Evolutionary conservation across 1,140 invertebrate species (phyloP), one percentile per base, ranked within the genome.

Genomic region (Eumaeus atala): DNA sequence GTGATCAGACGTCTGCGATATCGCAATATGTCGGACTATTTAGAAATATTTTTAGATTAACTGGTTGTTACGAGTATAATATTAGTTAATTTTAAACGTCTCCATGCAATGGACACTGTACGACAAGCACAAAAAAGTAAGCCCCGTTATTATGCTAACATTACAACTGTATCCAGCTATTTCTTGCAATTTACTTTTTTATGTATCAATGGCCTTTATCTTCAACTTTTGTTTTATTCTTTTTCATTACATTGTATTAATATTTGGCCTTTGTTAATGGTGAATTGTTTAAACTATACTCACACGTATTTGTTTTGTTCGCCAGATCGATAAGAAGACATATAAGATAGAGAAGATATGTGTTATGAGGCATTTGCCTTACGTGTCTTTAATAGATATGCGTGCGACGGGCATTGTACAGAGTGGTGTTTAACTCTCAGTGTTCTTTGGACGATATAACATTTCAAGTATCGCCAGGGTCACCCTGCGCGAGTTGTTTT

Each of bases 11-110:
- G 81, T 86, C 83, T 86, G 73, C 80, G 85, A 86, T 83, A 87
- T 87, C 84, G 72, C 85, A 87, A 87, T 84, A 87, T 87, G 85
- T 87, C 85, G 79, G 85, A 86, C 81, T 75, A 84, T 79, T 86
- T 84, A 67, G 78, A 82, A 86, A 84, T 86, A 86, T 83, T 83
- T 83, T 84, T 84, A 86, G 80, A 80, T 70, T 77, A 71, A 79
- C 51, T 42, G 51, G 38, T 69, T 66, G 59, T 80, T 73, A 64
- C 63, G 59, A 63, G 18, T 55, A 55, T 76, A 74, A 65, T 70
- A 67, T 54, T 66, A 59, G 58, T 71, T 51, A 67, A 74, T 71
- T 68, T 70, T 61, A 70, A 56, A 68, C 55, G 67, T 63, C 70
- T 73, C 54, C 58, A 73, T 74, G 74, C 56, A 63, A 86, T 83